A percentile compares a stretch with the other conserved stretches of the same genome.
These are phyloP conservation scores for Echinometra lucunter DNA, from an alignment of 53 echinoderm and acorn worm genomes.

Conservation along the genomic window DNA sequence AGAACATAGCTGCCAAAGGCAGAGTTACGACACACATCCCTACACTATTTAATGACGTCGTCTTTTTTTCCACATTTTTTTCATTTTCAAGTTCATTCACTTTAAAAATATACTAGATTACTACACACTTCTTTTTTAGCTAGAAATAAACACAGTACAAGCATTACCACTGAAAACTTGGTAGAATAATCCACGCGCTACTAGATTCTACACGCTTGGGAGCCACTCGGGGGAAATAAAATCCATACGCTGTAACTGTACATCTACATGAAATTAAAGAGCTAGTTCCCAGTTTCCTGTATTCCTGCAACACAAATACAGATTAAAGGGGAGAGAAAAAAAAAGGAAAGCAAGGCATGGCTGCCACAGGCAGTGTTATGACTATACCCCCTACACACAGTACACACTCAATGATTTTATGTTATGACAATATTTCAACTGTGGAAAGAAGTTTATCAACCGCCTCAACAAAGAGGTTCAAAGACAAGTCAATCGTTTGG, in stretches of 20 bases:
- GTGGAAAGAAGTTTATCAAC: background rate
- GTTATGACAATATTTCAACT: background rate
- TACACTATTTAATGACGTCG: background rate
- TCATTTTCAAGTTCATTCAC: too few species aligned
- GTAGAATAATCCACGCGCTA: background rate
- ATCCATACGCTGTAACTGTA: background rate
- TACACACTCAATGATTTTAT: background rate
- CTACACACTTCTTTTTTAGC: background rate
- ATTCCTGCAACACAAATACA: slow-evolving; percentile 12
- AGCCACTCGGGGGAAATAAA: background rate
- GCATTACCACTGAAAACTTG: background rate
- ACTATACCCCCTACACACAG: background rate
- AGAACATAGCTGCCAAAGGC: slow-evolving; percentile 45
- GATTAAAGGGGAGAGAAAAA: background rate
- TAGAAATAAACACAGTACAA: background rate
- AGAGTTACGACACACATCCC: slow-evolving; percentile 12
- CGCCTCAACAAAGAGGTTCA: background rate
- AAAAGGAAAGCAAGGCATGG: background rate
- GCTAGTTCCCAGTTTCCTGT: too few species aligned
- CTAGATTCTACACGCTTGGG: background rate
- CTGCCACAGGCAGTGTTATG: slow-evolving; percentile 13
- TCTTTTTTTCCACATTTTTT: background rate
- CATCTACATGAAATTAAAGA: background rate
- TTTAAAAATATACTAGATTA: too few species aligned
- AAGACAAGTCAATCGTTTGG: background rate